Base-by-base conservation (phyloP, 2,888 invertebrate genomes). In the Leucozona laternaria region DNA sequence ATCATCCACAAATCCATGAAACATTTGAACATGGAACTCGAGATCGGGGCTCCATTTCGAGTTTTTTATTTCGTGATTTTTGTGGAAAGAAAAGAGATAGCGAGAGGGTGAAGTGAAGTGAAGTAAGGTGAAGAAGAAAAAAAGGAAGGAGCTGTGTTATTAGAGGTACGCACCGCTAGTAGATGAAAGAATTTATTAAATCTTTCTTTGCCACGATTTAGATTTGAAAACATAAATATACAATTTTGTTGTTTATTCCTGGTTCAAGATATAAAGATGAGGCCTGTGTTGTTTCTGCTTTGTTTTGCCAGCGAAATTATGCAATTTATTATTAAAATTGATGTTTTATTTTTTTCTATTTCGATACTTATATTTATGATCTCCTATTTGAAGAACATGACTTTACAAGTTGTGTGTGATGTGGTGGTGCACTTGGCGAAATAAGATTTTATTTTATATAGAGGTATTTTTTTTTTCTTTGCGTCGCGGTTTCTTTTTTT, bases 171-270 rank as follows among this genome's bases (percentile, higher is more conserved):
- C 91, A 92, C 92, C 92, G 91, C 91, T 89, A 91, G 90, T 89
- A 91, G 90, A 87, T 91, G 91, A 90, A 92, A 91, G 90, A 92
- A 90, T 90, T 91, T 91, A 89, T 90, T 90, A 86, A 92, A 90
- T 90, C 90, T 92, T 89, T 90, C 91, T 89, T 90, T 92, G 90
- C 92, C 90, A 89, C 92, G 91, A 90, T 91, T 91, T 88, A 92
- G 86, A 89, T 89, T 91, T 89, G 90, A 89, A 88, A 91, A 92
- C 92, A 92, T 92, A 90, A 92, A 92, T 82, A 82, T 55, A 78
- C 40, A 64, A 81, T 86, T 64, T 78, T 73, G 31, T 78, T 77
- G 71, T 82, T 64, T 82, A 57, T 79, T 88, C 57, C 71, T 75
- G 68, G 77, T 76, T 50, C 60, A 60, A 60, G 22, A 40, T 17